Evolutionary conservation across 92 coral and sea anemone genomes (phyloP).

Genomic region (Hydrozoanthus gracilis): DNA sequence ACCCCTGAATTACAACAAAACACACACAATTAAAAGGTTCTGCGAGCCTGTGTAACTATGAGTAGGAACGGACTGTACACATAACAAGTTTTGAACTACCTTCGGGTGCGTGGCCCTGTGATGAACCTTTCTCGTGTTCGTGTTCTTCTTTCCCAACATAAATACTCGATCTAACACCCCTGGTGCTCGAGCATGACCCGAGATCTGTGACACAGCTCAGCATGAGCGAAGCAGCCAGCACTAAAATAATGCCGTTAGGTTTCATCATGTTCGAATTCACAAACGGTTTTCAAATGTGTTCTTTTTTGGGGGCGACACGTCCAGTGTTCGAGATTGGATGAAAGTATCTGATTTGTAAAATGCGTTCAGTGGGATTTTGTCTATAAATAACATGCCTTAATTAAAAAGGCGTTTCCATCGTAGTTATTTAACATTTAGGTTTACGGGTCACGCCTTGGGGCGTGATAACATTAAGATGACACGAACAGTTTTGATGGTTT

Average conservation of each 20-base stretch:
- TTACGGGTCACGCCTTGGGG: constrained; percentile 15
- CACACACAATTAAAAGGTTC: too few species aligned
- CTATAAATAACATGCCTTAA: constrained; percentile 4
- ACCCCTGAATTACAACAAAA: too few species aligned
- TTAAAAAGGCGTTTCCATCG: constrained; percentile 35
- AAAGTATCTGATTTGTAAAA: not conserved
- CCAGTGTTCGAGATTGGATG: not conserved
- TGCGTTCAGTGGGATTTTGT: not conserved
- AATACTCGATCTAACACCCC: constrained; percentile 16
- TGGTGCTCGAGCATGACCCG: not conserved
- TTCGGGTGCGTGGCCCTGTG: constrained; percentile 19
- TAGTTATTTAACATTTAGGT: not conserved
- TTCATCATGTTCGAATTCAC: not conserved
- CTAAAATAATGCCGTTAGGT: not conserved
- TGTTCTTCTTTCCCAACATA: constrained; percentile 18
- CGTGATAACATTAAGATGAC: not conserved
- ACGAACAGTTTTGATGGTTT: constrained; percentile 14
- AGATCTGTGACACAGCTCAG: not conserved
- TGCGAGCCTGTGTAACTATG: not conserved
- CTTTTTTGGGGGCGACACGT: not conserved
- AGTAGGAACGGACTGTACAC: too few species aligned
- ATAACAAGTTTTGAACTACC: not conserved
- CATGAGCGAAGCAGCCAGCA: not conserved
- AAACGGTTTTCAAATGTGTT: not conserved
- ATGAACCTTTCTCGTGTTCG: not conserved